Evolutionary conservation across 2,888 invertebrate genomes (phyloP).

Genomic region (Hemicrepidius hirtus): DNA sequence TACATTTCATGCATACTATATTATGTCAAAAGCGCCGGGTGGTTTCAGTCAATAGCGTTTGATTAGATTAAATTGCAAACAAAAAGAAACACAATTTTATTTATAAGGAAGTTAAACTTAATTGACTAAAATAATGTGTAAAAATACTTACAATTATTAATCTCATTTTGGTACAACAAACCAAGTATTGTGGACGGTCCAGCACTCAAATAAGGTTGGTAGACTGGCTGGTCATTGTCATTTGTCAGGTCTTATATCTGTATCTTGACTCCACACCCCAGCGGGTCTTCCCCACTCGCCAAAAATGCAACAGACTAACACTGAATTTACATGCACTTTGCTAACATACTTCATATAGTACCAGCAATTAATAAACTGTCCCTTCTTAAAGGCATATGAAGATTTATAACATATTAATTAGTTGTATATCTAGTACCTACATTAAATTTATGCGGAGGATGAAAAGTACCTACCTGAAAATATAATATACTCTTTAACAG

Average conservation of each 20-base stretch:
- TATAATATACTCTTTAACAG: too few species aligned
- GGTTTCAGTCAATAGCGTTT: neutral
- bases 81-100: too few species aligned
- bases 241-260: conserved; percentile 54
- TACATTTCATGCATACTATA: neutral
- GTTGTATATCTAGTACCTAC: too few species aligned
- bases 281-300: conserved; percentile 53
- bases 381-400: too few species aligned
- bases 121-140: neutral
- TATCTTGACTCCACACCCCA: conserved; percentile 52
- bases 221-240: conserved; percentile 55
- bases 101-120: too few species aligned
- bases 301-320: conserved; percentile 42
- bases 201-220: conserved; percentile 49
- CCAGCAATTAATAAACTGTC: neutral
- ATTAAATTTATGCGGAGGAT: too few species aligned
- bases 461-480: too few species aligned
- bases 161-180: conserved; percentile 44
- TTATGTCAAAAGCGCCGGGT: conserved; percentile 1
- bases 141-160: conserved; percentile 44
- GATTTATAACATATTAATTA: too few species aligned
- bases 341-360: neutral
- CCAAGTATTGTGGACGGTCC: conserved; percentile 44
- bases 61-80: neutral
- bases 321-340: conserved; percentile 15